Evolutionary conservation across 1,140 invertebrate species (phyloP), one percentile per base, ranked within the genome.

Genomic region (Calosoma granatense): DNA sequence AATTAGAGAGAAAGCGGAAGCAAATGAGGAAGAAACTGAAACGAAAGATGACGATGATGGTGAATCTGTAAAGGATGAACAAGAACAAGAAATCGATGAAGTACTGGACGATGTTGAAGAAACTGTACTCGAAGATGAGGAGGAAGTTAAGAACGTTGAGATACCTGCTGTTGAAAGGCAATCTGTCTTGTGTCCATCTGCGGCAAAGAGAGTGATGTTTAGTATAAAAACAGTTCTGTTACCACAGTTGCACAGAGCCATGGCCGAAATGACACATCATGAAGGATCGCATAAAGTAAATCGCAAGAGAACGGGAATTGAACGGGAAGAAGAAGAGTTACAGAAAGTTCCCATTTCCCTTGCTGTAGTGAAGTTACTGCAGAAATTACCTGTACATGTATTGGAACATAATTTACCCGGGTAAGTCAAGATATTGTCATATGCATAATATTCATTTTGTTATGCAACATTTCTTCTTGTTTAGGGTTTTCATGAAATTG

Each of bases 321-420:
- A 83, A 22, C 76, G 78, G n/a, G 86, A 89, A 62, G 92, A 97
- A 64, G 88, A 94, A 61, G 93, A 97, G 67, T 85, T 97, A 61
- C 73, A 92, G 56, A 78, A 91, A 56, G 87, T 97, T 11, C 94
- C 96, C 0, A 85, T 98, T 61, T 92, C 93, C 1, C 72, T 97
- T 36, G 93, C 95, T 0, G 78, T 96, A 61, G 89, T 97, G 0
- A 97, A 97, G 68, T 67, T 99, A 19, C 68, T 99, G 11, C 90
- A 97, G 65, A 86, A 87, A 63, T 74, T 98, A 30, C 94, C 95
- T 0, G 73, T 80, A 60, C 72, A 80, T 58, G 71, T 92, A 21
- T 66, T 97, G 14, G 80, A 88, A 30, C 71, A 78, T 52, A 88
- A 92, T 74, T 71, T 97, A 30, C 85, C 90, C 22, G 84, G 87